Evolutionary conservation across 2,888 invertebrate species (phyloP).

Genomic region (Oxyscelio sp.): DNA sequence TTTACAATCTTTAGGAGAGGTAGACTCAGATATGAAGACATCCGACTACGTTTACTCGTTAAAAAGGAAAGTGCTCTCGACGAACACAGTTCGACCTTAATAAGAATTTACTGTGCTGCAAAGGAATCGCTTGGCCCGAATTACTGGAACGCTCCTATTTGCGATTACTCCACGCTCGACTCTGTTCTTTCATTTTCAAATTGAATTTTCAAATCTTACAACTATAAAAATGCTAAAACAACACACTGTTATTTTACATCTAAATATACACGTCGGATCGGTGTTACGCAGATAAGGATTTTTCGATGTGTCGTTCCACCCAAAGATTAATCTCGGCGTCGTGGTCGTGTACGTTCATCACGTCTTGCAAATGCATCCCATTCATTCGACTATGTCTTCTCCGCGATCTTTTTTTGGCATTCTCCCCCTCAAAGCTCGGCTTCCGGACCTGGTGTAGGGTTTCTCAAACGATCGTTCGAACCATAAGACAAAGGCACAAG

Average conservation of each 20-base stretch:
- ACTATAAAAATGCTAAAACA: conserved; percentile 63
- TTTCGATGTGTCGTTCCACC: conserved; percentile 68
- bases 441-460: conserved; percentile 46
- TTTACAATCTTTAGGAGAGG: conserved; percentile 21
- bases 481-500: conserved; percentile 73
- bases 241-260: conserved; percentile 50
- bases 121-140: conserved; percentile 49
- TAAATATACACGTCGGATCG: conserved; percentile 56
- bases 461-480: conserved; percentile 65
- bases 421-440: conserved; percentile 49
- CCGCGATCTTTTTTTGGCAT: conserved; percentile 49
- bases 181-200: neutral
- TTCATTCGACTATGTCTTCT: conserved; percentile 42
- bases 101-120: conserved; percentile 27
- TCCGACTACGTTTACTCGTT: neutral
- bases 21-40: conserved; percentile 25
- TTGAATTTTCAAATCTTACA: conserved; percentile 43
- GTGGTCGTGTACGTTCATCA: conserved; percentile 35
- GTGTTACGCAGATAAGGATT: conserved; percentile 59
- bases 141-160: conserved; percentile 36
- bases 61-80: conserved; percentile 9
- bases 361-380: conserved; percentile 52
- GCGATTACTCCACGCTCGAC: conserved; percentile 1
- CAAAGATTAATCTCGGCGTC: conserved; percentile 52
- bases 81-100: neutral